Evolutionary conservation across 2,797 vertebrate species (phyloP).

Genomic region (Emys orbicularis): DNA sequence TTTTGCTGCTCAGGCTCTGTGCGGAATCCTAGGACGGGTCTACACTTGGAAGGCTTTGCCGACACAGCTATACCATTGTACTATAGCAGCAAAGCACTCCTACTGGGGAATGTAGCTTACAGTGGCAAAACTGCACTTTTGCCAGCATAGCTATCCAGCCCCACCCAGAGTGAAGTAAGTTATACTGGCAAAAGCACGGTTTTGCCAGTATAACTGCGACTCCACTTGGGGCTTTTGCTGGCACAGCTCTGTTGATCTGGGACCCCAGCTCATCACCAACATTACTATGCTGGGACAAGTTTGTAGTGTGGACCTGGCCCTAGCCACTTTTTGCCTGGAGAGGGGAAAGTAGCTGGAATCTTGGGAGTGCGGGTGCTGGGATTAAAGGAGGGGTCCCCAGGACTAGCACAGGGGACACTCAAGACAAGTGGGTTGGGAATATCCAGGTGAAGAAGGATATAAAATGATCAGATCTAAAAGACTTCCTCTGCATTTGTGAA

Average conservation of each 20-base stretch:
- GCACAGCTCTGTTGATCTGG: not conserved
- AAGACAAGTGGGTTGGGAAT: rapidly evolving
- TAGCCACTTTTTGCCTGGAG: not conserved
- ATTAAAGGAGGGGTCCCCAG: rapidly evolving
- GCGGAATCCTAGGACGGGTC: not conserved
- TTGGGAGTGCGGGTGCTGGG: not conserved
- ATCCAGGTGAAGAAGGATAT: not conserved
- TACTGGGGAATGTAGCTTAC: not conserved
- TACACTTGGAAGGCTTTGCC: not conserved
- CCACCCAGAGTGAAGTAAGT: not conserved
- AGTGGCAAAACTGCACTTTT: not conserved
- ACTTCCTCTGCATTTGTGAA: not conserved
- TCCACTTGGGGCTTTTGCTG: not conserved
- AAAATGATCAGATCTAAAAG: not conserved
- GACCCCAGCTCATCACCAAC: rapidly evolving
- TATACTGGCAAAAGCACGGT: not conserved
- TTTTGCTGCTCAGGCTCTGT: not conserved
- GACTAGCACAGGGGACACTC: not conserved
- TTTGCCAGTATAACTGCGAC: not conserved
- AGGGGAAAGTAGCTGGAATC: not conserved
- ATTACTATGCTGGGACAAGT: not conserved
- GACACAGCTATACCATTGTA: not conserved
- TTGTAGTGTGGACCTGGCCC: rapidly evolving
- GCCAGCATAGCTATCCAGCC: not conserved
- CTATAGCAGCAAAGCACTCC: not conserved